Conservation (phyloP, 2,113 vertebrate species). For the Dendropsophus ebraccatus region DNA sequence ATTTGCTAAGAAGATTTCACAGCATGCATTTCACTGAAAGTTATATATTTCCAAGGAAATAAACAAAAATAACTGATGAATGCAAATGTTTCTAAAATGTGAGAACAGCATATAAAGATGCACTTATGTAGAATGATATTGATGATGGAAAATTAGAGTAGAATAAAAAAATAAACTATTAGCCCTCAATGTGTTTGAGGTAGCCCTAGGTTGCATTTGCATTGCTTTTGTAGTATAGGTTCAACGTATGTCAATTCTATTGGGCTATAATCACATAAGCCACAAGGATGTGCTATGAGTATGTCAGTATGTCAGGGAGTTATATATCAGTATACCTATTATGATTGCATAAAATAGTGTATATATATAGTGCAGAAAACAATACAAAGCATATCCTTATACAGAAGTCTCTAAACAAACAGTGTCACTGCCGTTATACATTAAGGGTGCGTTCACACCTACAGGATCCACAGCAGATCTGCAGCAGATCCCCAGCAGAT, state of each 20-base stretch:
- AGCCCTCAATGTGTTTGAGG: background rate
- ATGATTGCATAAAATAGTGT: too few species aligned
- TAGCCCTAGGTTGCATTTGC: background rate
- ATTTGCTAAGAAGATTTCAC: background rate
- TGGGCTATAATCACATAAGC: background rate
- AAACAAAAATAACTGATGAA: constrained; percentile 5
- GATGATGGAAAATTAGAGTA: background rate
- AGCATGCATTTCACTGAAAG: background rate
- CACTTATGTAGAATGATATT: background rate
- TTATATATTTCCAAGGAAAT: background rate
- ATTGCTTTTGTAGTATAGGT: background rate
- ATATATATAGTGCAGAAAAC: too few species aligned
- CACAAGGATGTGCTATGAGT: too few species aligned
- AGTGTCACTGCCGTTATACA: too few species aligned
- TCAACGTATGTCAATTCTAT: too few species aligned
- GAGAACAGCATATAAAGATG: background rate
- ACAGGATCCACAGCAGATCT: too few species aligned
- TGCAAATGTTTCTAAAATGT: background rate
- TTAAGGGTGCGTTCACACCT: too few species aligned
- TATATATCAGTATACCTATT: too few species aligned
- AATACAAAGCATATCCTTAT: too few species aligned
- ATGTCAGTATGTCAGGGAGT: too few species aligned
- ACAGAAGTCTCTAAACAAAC: too few species aligned
- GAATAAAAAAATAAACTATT: background rate
- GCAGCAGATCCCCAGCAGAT: too few species aligned